These are phyloP conservation scores for Phrynocephalus forsythii DNA, from an alignment of 2,797 vertebrate species.

Conservation along the genomic window DNA sequence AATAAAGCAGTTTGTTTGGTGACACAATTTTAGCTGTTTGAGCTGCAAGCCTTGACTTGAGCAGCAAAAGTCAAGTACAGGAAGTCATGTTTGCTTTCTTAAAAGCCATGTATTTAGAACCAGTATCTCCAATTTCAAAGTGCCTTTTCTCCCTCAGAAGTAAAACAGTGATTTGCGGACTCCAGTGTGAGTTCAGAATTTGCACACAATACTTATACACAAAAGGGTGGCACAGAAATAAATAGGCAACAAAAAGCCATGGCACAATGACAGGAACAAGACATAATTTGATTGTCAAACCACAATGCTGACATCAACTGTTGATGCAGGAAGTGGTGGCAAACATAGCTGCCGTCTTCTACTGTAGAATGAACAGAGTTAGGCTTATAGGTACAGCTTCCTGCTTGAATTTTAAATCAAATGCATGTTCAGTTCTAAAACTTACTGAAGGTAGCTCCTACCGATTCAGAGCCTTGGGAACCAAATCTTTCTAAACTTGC, in stretches of 20 bases:
- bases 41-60: not conserved
- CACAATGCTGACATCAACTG: constrained; percentile 36
- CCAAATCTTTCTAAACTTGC: constrained; percentile 28
- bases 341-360: constrained; percentile 50
- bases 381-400: constrained; percentile 22
- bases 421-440: not conserved
- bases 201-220: not conserved
- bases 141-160: not conserved
- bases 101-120: not conserved
- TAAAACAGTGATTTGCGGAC: not conserved
- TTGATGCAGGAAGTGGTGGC: constrained; percentile 37
- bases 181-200: not conserved
- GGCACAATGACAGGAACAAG: constrained; percentile 50
- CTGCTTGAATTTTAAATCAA: constrained; percentile 10
- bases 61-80: not conserved
- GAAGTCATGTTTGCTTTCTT: not conserved
- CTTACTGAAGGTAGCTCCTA: not conserved
- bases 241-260: not conserved
- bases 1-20: not conserved
- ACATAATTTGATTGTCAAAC: constrained; percentile 36
- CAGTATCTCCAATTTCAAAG: not conserved
- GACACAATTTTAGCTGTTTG: not conserved
- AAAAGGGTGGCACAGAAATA: not conserved
- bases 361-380: constrained; percentile 46
- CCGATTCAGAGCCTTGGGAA: constrained; percentile 40